Conservation (phyloP, 2,113 vertebrate species). For the Tachuris rubrigastra region DNA sequence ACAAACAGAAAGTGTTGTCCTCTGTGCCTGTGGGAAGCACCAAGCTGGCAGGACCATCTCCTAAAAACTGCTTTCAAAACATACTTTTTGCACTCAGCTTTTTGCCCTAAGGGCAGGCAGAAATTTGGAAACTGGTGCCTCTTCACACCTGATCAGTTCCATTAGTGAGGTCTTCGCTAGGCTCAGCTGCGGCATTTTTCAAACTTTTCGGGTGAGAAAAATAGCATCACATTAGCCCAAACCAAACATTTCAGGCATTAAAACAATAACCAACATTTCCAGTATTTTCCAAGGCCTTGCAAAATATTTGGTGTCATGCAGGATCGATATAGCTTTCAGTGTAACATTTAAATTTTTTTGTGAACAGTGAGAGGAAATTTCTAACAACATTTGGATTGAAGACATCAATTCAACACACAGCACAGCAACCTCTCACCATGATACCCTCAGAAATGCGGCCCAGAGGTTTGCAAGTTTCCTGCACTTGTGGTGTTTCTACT, state of each 20-base stretch:
- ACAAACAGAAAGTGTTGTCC: neutral
- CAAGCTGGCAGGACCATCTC: neutral
- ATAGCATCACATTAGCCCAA: neutral
- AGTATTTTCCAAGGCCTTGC: neutral
- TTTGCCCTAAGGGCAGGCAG: neutral
- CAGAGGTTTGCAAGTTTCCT: neutral
- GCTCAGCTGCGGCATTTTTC: neutral
- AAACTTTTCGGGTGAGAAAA: neutral
- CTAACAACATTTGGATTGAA: neutral
- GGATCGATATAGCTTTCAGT: neutral
- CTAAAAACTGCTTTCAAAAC: neutral
- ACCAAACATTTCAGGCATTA: neutral
- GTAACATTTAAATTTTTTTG: neutral
- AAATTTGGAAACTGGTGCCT: neutral
- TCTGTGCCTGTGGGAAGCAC: neutral
- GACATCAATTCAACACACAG: neutral
- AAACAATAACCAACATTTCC: neutral
- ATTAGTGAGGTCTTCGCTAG: neutral
- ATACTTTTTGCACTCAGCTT: neutral
- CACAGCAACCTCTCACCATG: neutral
- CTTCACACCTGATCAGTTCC: neutral
- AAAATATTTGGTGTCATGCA: neutral
- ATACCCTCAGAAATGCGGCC: neutral
- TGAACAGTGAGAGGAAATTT: neutral
- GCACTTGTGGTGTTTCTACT: neutral